Base-by-base conservation (phyloP, 2,113 vertebrate genomes). In the Syrrhaptes paradoxus region DNA sequence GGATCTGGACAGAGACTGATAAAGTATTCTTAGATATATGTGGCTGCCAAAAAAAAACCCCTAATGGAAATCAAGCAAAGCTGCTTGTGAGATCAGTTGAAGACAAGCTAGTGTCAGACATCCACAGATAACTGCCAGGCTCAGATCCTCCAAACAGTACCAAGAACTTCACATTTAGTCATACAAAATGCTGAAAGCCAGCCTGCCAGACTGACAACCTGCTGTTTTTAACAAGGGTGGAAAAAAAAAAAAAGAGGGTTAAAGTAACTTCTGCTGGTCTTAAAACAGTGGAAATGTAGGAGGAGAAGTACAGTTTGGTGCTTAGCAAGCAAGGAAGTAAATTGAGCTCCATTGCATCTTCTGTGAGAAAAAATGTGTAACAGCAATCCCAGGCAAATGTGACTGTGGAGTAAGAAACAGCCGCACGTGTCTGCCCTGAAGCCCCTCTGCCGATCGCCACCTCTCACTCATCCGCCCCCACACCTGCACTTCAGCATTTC, bases 1-100 rank as follows among this genome's bases (percentile, higher is more conserved):
- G 46, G 66, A 61, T 92, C 73, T 85, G 65, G 76, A 79, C 29
- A 38, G 72, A 77, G 86, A 38, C 57, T 84, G 89, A 95, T 67
- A 90, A 84, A 17, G 29, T 89, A 81, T 86, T 95, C 89, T 86
- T 95, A 81, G 63, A 67, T 59, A 22, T 77, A 89, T 78, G 80
- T 15, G 72, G 68, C 57, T 87, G 80, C 89, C 95, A 96, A 85
- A 67, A 96, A 87, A 75, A 89, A 95, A 71, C 0, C 32, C 57
- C 41, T 82, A 31, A 26, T 11, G 58, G 82, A 82, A 93, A 90
- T 91, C 81, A 72, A 75, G 90, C 70, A 79, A 90, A 90, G 82
- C 82, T 90, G 95, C 82, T 59, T 41, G 41, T 65, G 87, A 87
- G 85, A 91, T 13, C 86, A 93, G 80, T 6, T 90, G 73, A 90